Evolutionary conservation across 2,797 vertebrate genomes (phyloP).

Genomic region (Pyrocephalus nanus): DNA sequence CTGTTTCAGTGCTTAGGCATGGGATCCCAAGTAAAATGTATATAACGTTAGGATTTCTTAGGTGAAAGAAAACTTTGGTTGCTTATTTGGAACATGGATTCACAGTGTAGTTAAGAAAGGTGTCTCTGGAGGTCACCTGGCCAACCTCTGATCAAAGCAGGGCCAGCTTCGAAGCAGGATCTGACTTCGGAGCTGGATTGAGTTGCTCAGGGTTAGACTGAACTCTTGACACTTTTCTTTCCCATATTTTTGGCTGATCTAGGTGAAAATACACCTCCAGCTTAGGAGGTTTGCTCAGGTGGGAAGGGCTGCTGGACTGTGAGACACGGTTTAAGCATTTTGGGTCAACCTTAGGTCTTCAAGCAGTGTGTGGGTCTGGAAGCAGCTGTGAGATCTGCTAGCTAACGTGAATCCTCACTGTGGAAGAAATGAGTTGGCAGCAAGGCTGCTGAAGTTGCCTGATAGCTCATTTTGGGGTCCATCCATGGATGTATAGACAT

Average conservation of each 20-base stretch:
- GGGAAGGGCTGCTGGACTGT: background rate
- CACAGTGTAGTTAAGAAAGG: background rate
- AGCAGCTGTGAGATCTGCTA: background rate
- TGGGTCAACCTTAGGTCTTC: background rate
- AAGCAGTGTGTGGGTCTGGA: background rate
- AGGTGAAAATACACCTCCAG: background rate
- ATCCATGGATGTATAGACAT: background rate
- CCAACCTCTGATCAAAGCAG: background rate
- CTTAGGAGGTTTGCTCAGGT: background rate
- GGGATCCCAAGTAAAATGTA: background rate
- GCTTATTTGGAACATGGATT: background rate
- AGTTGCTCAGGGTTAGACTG: background rate
- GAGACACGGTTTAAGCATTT: background rate
- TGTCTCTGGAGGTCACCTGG: background rate
- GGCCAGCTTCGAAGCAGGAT: background rate
- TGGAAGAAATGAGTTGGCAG: background rate
- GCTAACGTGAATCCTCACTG: background rate
- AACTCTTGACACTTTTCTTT: background rate
- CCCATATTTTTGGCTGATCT: accelerated
- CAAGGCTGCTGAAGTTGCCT: background rate
- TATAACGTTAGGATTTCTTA: background rate
- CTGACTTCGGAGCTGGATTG: background rate
- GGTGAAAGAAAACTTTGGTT: background rate
- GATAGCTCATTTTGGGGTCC: background rate
- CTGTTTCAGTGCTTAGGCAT: background rate